Conservation (phyloP, 2,797 vertebrate genomes). For the Manis crassicaudata region DNA sequence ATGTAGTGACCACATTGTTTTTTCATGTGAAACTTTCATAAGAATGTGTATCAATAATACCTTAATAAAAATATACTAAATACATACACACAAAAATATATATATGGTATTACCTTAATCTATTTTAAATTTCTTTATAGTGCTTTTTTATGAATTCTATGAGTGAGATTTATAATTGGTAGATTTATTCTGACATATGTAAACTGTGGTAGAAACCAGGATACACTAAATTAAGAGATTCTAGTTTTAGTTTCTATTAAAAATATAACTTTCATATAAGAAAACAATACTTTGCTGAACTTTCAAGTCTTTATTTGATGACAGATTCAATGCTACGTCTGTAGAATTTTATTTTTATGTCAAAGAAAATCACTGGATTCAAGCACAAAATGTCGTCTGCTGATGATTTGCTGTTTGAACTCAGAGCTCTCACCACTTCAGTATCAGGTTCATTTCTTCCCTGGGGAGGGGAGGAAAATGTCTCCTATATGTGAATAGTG, state of each 20-base stretch:
- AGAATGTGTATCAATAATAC: too few species aligned
- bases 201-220: background rate
- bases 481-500: background rate
- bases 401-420: background rate
- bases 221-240: background rate
- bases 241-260: background rate
- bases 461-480: background rate
- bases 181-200: background rate
- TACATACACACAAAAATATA: too few species aligned
- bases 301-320: background rate
- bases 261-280: background rate
- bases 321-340: background rate
- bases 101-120: background rate
- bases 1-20: too few species aligned
- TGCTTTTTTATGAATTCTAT: background rate
- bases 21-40: too few species aligned
- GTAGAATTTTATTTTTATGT: background rate
- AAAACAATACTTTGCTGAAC: background rate
- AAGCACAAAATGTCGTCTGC: background rate
- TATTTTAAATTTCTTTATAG: constrained; percentile 15
- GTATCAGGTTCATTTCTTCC: background rate
- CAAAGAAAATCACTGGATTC: background rate
- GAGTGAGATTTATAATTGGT: background rate
- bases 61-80: too few species aligned
- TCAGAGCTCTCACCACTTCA: background rate